Percentiles rank a stretch among this genome's conserved stretches.
These are phyloP conservation scores for Melangyna quadrimaculata DNA, from an alignment of 2,888 invertebrate genomes.

Conservation along the genomic window DNA sequence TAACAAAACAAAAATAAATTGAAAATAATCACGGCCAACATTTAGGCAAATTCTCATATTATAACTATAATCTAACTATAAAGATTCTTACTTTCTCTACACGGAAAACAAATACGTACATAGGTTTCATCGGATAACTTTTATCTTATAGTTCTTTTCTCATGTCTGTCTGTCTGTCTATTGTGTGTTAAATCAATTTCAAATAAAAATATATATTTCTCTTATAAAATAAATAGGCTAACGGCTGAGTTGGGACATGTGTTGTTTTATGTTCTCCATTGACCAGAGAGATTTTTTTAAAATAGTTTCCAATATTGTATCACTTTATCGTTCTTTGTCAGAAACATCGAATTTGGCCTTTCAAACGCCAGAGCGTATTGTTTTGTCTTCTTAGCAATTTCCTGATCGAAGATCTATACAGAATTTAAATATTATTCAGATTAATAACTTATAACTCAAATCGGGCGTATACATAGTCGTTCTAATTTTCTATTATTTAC, in stretches of 20 bases:
- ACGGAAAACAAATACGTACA: constrained; percentile 54
- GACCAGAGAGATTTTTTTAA: constrained; percentile 68
- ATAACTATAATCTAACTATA: constrained; percentile 59
- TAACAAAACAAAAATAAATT: constrained; percentile 54
- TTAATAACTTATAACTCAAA: no score
- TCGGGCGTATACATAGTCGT: no score
- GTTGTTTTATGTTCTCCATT: not conserved
- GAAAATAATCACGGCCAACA: constrained; percentile 65
- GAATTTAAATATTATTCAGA: not conserved
- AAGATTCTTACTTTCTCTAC: constrained; percentile 56
- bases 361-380: constrained; percentile 89
- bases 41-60: constrained; percentile 54
- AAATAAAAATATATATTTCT: constrained; percentile 61
- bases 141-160: constrained; percentile 24
- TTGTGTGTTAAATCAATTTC: constrained; percentile 14
- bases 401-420: constrained; percentile 87
- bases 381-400: constrained; percentile 88
- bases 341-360: constrained; percentile 84
- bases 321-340: constrained; percentile 85
- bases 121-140: constrained; percentile 9
- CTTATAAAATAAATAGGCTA: constrained; percentile 50
- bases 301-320: constrained; percentile 85
- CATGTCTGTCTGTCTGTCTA: constrained; percentile 12
- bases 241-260: constrained; percentile 30
- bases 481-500: no score